phyloP scores from a whole-genome alignment of 2,888 invertebrate genomes.

The Cremastinae sp. region DNA sequence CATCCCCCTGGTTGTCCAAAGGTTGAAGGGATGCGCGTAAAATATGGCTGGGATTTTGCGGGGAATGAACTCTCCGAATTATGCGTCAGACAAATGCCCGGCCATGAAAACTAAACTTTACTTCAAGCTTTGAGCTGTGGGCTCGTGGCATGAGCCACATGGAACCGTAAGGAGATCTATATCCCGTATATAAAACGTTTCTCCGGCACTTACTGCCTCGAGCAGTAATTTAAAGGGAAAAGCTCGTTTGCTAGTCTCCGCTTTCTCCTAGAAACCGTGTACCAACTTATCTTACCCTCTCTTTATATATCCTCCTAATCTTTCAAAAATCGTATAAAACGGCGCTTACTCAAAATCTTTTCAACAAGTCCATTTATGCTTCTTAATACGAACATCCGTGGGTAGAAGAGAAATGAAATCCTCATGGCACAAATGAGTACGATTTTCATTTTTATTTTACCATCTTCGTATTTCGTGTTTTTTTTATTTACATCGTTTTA shows the following conservation, averaged over 20 bases:
- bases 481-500: too few relatives aligned
- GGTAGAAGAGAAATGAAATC: too few relatives aligned
- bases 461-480: too few relatives aligned
- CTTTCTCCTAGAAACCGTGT: constrained; percentile 1
- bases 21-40: constrained; percentile 60
- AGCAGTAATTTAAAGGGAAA: constrained; percentile 48
- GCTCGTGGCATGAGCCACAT: constrained; percentile 27
- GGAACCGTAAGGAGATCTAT: constrained; percentile 33
- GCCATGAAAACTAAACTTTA: constrained; percentile 73
- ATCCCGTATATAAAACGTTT: constrained; percentile 57
- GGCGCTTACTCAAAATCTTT: neutral
- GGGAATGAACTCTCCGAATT: constrained; percentile 71
- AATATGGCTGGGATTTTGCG: constrained; percentile 69
- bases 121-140: constrained; percentile 68
- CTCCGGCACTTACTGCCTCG: constrained; percentile 64
- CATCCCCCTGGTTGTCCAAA: constrained; percentile 15
- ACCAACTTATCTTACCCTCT: constrained; percentile 5
- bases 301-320: constrained; percentile 1
- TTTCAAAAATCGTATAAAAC: constrained; percentile 10
- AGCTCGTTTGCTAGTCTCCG: constrained; percentile 18
- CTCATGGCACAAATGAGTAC: too few relatives aligned
- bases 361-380: neutral
- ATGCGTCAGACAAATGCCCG: constrained; percentile 72
- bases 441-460: too few relatives aligned
- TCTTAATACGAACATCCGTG: neutral